Base-by-base conservation (phyloP, 2,888 invertebrate species). In the Phasia obesa region DNA sequence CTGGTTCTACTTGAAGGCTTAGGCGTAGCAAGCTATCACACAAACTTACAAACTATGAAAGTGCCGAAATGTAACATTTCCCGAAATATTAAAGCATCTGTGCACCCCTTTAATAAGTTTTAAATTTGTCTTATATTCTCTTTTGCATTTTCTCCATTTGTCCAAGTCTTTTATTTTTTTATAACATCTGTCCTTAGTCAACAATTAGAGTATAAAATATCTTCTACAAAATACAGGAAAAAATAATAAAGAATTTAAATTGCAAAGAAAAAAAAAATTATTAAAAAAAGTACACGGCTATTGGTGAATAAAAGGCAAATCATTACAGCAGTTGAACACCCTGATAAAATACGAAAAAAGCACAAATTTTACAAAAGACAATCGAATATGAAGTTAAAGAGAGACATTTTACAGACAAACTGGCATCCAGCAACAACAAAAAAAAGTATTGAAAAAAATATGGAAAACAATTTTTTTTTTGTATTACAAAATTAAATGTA, bases 281-380 rank as follows among this genome's bases (percentile, higher is more conserved):
- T 21, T 15, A 49, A 49, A n/a, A 69, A 47, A 69, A 57, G 31
- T 23, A 53, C 57, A 64, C 51, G 70, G 60, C 69, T 64, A 69
- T 75, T 75, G 74, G 62, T 55, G 27, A 27, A 71, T 31, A 62
- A 70, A 81, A 77, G 27, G 49, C 77, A 76, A 81, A 81, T 81
- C 77, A 81, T 81, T 70, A 81, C 81, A 77, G 77, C 81, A 81
- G 81, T 81, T 81, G 77, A 81, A 81, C 77, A 81, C 71, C 65
- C 77, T 57, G 71, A 77, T 62, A 59, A 73, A 79, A 51, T 64
- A 60, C 17, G n/a, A 77, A 42, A 60, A 78, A 73, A 64, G 71
- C 47, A 49, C 27, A 42, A 17, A 77, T 64, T 62, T 67, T 59
- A 11, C 25, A 38, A 77, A 77, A 60, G 65, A 77, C 77, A 81